Conservation (phyloP, 1,140 invertebrate species). For the Drosophila melanica region DNA sequence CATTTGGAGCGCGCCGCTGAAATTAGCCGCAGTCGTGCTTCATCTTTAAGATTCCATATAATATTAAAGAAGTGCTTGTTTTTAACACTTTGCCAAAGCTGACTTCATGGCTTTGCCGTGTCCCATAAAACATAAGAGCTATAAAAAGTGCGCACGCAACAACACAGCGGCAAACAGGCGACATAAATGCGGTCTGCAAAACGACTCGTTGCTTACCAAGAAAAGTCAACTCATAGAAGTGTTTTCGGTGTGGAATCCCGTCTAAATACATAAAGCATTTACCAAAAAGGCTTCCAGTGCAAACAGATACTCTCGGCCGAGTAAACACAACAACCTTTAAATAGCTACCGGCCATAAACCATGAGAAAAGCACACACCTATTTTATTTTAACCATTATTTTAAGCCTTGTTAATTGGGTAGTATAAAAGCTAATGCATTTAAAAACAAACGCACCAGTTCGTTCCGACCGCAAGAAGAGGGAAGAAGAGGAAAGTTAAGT, state of each 20-base stretch:
- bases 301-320: constrained; percentile 2
- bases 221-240: constrained; percentile 68
- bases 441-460: too few species aligned
- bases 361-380: background rate
- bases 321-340: constrained; percentile 14
- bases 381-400: constrained; percentile 3
- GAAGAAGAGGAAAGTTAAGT: too few species aligned
- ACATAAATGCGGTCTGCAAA: constrained; percentile 18
- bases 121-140: constrained; percentile 64
- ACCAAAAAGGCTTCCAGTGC: constrained; percentile 9
- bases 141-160: constrained; percentile 34
- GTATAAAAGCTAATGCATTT: background rate
- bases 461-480: too few species aligned
- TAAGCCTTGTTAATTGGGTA: background rate
- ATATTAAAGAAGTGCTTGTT: constrained; percentile 19
- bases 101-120: constrained; percentile 55
- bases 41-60: constrained; percentile 34
- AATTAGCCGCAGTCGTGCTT: constrained; percentile 24
- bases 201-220: constrained; percentile 21
- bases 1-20: background rate
- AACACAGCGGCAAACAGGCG: background rate
- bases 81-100: constrained; percentile 46
- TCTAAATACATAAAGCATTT: constrained; percentile 60
- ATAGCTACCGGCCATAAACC: background rate
- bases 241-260: constrained; percentile 60